Evolutionary conservation across 2,888 invertebrate genomes (phyloP), one percentile per base, ranked within the genome.

Genomic region (Baccha elongata): DNA sequence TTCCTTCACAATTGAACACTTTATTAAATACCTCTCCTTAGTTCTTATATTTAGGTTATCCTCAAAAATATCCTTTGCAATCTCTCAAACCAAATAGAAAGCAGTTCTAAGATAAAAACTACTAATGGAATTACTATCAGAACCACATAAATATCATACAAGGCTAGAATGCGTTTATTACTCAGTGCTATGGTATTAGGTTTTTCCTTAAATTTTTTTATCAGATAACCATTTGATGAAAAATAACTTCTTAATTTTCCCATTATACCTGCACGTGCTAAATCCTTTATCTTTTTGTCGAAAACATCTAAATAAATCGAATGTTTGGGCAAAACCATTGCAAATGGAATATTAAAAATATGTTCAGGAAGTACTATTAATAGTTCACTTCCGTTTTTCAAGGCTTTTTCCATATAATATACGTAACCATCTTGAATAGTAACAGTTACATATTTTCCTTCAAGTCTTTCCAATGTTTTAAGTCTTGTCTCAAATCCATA

Each of bases 321-420:
- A 29, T 88, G 86, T 10, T 87, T 87, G 0, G 83, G 85, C 64
- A 88, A 58, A 8, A 84, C 88, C 85, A 89, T 87, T 21, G 86
- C 88, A 71, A 87, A 42, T 44, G 88, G 89, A 19, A 86, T 85
- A 1, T 84, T 67, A 53, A 85, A 87, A 23, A 89, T 86, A n/a
- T 87, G 86, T 60, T 89, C 89, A 0, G 72, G 65, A 1, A 89
- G 85, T 15, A 85, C 83, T n/a, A n/a, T n/a, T 8, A 86, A 85
- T 3, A 89, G 42, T 0, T 79, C 79, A n/a, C 87, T 88, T 52
- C 58, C 50, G 2, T 64, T 84, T 1, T 85, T 76, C 32, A 87
- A 40, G 0, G 6, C 11, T 3, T 8, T 46, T 0, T 29, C 68
- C 44, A 89, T 89, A 58, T 89, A 88, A 21, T 86, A 52, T 0